Percentiles rank a stretch among this genome's conserved stretches.
Evolutionary conservation across 2,113 vertebrate species (phyloP).

Genomic region (Gambusia holbrooki): DNA sequence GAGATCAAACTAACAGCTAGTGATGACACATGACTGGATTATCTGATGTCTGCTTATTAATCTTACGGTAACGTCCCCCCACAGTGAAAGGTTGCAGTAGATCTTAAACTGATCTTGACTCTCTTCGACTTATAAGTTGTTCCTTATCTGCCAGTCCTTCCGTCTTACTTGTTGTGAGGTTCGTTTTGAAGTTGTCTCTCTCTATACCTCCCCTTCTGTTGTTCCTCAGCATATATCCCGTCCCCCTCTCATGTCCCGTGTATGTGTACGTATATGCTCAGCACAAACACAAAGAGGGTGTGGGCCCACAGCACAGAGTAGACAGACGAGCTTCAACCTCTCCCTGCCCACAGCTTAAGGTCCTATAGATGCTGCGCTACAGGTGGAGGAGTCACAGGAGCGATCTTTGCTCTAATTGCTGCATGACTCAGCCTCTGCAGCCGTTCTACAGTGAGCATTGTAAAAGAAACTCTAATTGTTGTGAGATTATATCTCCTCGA

Average conservation of each 20-base stretch:
- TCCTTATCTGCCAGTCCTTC: not conserved
- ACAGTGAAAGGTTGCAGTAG: not conserved
- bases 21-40: not conserved
- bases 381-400: conserved; percentile 26
- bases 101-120: not conserved
- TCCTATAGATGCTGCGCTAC: conserved; percentile 1
- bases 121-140: not conserved
- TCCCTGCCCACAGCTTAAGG: conserved; percentile 13
- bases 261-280: conserved; percentile 46
- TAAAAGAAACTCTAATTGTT: not conserved
- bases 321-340: conserved; percentile 33
- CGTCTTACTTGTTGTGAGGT: not conserved
- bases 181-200: not conserved
- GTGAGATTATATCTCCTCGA: conserved; percentile 15
- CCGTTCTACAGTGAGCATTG: conserved; percentile 3
- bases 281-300: conserved; percentile 59
- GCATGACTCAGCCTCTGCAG: conserved; percentile 4
- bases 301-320: conserved; percentile 48
- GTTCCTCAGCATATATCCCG: conserved; percentile 17
- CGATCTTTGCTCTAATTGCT: not conserved
- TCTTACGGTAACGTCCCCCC: not conserved
- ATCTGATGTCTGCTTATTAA: not conserved
- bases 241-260: conserved; percentile 11
- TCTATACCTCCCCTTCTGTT: conserved; percentile 1
- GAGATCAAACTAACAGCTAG: conserved; percentile 33